Conservation (phyloP, 2,113 vertebrate species). For the Steatornis caripensis region DNA sequence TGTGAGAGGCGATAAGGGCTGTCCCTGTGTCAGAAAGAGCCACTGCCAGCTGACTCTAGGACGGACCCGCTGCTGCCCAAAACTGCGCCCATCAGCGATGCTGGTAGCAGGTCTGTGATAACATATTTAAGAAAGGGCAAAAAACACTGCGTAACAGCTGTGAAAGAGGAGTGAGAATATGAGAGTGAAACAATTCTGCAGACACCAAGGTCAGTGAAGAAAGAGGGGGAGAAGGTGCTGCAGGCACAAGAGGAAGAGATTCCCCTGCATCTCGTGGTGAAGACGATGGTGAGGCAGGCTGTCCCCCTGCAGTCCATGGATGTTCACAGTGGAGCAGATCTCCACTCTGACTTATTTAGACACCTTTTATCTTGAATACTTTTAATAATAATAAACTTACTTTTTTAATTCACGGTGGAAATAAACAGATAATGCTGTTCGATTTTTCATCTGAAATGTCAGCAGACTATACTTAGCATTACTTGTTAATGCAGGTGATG, state of each 20-base stretch:
- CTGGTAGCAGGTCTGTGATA: neutral
- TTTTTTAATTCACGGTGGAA: neutral
- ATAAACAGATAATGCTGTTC: neutral
- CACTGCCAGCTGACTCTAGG: no score
- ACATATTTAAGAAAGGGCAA: neutral
- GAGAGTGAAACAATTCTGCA: neutral
- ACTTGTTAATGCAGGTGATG: neutral
- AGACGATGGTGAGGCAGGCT: neutral
- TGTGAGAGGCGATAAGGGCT: neutral
- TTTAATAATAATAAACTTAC: neutral
- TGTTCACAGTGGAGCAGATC: neutral
- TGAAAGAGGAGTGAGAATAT: neutral
- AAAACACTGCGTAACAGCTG: neutral
- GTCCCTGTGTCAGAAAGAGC: neutral
- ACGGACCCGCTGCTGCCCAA: accelerated
- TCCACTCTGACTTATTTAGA: neutral
- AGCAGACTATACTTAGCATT: neutral
- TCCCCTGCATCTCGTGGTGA: neutral
- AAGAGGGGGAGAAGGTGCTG: neutral
- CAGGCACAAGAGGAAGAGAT: neutral
- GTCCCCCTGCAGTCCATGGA: neutral
- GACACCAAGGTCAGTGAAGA: no score
- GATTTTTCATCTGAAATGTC: neutral
- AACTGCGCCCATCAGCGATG: neutral
- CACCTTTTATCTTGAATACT: neutral